Percentiles rank a stretch among this genome's conserved stretches.
These are phyloP conservation scores for Eupithecia centaureata DNA, from an alignment of 2,888 invertebrate species.

Conservation along the genomic window DNA sequence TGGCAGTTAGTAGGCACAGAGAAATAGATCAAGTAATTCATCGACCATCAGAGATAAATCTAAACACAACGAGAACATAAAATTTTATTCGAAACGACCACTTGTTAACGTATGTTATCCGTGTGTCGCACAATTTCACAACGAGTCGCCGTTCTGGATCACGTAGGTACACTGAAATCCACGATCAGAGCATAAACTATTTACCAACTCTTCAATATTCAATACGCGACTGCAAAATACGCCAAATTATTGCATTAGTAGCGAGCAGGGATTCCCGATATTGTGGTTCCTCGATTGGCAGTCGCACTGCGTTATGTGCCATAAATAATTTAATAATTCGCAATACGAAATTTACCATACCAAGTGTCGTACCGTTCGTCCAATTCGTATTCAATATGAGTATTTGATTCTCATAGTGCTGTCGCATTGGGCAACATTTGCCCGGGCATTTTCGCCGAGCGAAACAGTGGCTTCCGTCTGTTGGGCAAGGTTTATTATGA, in stretches of 20 bases:
- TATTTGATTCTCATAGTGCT: conserved; percentile 83
- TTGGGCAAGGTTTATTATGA: conserved; percentile 67
- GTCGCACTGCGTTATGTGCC: conserved; percentile 79
- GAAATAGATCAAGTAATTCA: conserved; percentile 60
- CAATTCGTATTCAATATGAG: conserved; percentile 83
- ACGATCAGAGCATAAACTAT: conserved; percentile 82
- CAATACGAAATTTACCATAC: conserved; percentile 84
- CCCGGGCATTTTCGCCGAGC: conserved; percentile 59
- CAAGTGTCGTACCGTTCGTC: conserved; percentile 81
- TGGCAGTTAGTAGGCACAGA: conserved; percentile 28
- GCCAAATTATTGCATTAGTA: conserved; percentile 84
- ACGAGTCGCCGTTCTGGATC: conserved; percentile 70
- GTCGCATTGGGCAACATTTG: conserved; percentile 79
- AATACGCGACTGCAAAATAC: conserved; percentile 84
- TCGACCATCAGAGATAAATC: conserved; percentile 68
- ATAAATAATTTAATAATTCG: conserved; percentile 85
- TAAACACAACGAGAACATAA: conserved; percentile 72
- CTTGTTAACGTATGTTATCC: conserved; percentile 77
- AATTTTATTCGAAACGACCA: conserved; percentile 73
- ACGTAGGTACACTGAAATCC: conserved; percentile 77
- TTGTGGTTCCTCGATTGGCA: conserved; percentile 81
- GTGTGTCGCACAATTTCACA: conserved; percentile 78
- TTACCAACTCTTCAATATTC: conserved; percentile 83
- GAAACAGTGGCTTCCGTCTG: conserved; percentile 64
- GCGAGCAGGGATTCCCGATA: conserved; percentile 83